These are phyloP conservation scores for Metalampra italica DNA, from an alignment of 2,888 invertebrate species.

Conservation along the genomic window DNA sequence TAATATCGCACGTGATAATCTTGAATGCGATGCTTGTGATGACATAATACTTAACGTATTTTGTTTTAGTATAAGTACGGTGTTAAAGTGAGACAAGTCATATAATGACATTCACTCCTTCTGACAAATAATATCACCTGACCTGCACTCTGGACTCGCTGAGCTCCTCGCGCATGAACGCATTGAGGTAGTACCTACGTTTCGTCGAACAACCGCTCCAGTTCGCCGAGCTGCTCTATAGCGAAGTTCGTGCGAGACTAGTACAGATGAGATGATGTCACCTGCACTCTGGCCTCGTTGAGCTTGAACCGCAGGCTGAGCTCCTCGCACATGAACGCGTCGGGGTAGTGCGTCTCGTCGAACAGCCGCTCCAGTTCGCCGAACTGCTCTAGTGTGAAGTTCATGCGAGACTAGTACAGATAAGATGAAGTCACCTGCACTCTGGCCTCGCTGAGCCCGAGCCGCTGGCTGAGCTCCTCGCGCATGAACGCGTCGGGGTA, in stretches of 20 bases:
- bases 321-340: constrained; percentile 98
- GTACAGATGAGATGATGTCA: constrained; percentile 36
- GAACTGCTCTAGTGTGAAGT: constrained; percentile 96
- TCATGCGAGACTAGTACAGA: constrained; percentile 85
- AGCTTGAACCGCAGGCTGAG: constrained; percentile 95
- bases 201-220: constrained; percentile 96
- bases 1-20: constrained; percentile 47
- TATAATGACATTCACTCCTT: no score
- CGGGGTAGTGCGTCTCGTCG: constrained; percentile 98
- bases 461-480: constrained; percentile 95
- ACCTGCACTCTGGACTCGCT: constrained; percentile 97
- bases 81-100: no score
- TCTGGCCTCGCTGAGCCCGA: constrained; percentile 95
- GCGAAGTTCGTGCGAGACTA: constrained; percentile 97
- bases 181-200: constrained; percentile 95
- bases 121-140: constrained; percentile 77
- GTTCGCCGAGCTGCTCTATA: constrained; percentile 94
- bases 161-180: constrained; percentile 97
- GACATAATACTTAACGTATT: constrained; percentile 1
- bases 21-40: constrained; percentile 18
- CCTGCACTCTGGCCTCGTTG: constrained; percentile 97
- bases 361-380: constrained; percentile 96
- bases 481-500: constrained; percentile 98
- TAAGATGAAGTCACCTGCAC: constrained; percentile 86
- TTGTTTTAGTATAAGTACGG: background rate